Percentiles rank a stretch among this genome's conserved stretches.
Evolutionary conservation across 2,797 vertebrate genomes (phyloP).

Genomic region (Mormyrops boulengeri): DNA sequence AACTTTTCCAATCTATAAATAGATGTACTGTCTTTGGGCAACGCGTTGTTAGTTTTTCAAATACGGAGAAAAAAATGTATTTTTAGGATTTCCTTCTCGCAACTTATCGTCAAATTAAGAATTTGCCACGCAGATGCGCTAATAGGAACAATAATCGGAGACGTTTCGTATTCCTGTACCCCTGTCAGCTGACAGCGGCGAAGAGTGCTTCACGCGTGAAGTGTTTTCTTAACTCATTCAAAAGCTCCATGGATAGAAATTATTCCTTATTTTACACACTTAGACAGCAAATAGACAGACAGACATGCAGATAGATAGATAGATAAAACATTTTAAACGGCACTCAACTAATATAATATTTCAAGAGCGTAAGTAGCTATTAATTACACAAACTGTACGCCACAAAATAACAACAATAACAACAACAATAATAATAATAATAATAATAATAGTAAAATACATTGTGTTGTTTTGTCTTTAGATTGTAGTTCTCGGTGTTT

Average conservation of each 20-base stretch:
- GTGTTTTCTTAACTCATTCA: neutral
- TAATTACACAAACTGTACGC: too few species aligned
- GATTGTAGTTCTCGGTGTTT: neutral
- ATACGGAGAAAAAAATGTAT: neutral
- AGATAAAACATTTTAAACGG: neutral
- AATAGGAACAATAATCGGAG: neutral
- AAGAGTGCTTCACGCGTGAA: neutral
- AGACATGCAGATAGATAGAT: neutral
- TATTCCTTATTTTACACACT: neutral
- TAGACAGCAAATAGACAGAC: neutral
- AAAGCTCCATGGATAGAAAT: neutral
- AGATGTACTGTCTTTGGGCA: neutral
- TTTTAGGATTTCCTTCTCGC: neutral
- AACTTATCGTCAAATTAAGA: neutral
- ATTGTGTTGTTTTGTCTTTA: neutral
- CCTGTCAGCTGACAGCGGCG: neutral
- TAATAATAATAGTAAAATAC: too few species aligned
- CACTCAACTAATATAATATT: neutral
- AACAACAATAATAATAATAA: neutral
- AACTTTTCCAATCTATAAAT: neutral
- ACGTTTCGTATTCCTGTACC: neutral
- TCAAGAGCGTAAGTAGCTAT: too few species aligned
- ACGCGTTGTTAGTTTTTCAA: neutral
- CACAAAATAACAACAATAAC: neutral
- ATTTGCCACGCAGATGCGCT: neutral